Percentiles rank a stretch among this genome's conserved stretches.
Evolutionary conservation across 2,797 vertebrate species (phyloP).

Genomic region (Rhinichthys osculus): DNA sequence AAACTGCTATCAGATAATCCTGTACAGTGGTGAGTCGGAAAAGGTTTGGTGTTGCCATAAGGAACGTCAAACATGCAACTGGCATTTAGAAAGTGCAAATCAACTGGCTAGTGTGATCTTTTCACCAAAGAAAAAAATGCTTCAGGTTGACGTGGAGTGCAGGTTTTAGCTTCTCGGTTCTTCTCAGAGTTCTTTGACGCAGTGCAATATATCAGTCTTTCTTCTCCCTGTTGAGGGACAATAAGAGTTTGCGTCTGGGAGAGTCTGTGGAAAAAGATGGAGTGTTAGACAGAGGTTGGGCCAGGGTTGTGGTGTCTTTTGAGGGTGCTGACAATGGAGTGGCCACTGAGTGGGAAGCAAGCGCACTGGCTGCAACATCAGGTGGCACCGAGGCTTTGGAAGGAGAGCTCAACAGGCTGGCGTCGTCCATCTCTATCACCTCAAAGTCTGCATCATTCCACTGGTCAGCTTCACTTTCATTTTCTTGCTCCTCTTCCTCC

Average conservation of each 20-base stretch:
- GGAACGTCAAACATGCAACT: background rate
- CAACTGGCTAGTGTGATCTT: slow-evolving; percentile 15
- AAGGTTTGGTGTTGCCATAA: background rate
- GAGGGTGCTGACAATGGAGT: background rate
- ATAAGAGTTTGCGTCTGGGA: slow-evolving; percentile 66
- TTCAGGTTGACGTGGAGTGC: slow-evolving; percentile 2
- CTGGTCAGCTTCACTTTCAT: slow-evolving; percentile 75
- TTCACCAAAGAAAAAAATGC: background rate
- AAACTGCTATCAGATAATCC: background rate
- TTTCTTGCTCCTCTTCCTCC: slow-evolving; percentile 70
- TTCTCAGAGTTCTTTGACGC: background rate
- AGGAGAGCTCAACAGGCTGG: slow-evolving; percentile 71
- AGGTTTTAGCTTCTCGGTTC: background rate
- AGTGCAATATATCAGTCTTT: slow-evolving; percentile 71
- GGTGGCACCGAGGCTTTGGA: slow-evolving; percentile 51
- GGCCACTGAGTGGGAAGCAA: slow-evolving; percentile 1
- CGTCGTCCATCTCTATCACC: slow-evolving; percentile 88
- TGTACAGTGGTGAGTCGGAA: background rate
- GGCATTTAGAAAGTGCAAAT: slow-evolving; percentile 3
- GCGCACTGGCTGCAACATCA: background rate
- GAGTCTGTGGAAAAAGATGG: slow-evolving; percentile 58
- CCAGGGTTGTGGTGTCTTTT: background rate
- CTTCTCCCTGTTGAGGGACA: slow-evolving; percentile 76
- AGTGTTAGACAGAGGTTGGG: slow-evolving; percentile 29
- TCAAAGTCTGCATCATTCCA: slow-evolving; percentile 91